Evolutionary conservation across 1,140 invertebrate genomes (phyloP), one percentile per base, ranked within the genome.

Genomic region (Drosophila ambigua): DNA sequence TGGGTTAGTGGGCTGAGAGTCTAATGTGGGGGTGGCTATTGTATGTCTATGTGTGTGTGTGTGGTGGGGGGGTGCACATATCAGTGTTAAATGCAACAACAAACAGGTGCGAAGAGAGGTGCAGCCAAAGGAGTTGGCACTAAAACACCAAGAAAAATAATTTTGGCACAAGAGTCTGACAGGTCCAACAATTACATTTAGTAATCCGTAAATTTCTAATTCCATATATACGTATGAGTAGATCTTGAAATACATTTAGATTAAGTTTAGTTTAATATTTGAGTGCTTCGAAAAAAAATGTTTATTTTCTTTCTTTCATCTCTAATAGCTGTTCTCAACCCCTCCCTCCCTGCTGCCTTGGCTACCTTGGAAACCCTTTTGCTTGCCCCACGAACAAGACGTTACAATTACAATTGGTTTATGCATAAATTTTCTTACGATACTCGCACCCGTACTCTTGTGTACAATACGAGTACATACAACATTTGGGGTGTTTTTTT

Each of bases 81-180:
- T 55, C 54, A 68, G 48, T 54, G 62, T 81, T 81, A 85, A 82
- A 85, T 85, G 82, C 82, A 85, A 87, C 82, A 82, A 87, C 78
- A 58, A 85, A 87, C 74, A 76, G 82, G 74, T 88, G 82, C 82
- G 68, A 64, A 54, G 23, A 54, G 57, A 66, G 50, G 50, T 77
- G 78, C 78, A 77, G 78, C 78, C 78, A 81, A 62, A 54, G 48
- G 59, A 58, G 72, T 83, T 84, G 80, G 80, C 79, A 61, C 62
- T 68, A 43, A 44, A 49, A 44, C 64, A 69, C 66, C 66, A 69
- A 69, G 20, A 20, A 66, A 69, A 49, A 69, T 0, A 28, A 6
- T 28, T 63, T 76, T 76, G 72, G 72, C 72, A 76, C 72, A 49
- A 74, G 58, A 51, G 60, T 74, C 52, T 64, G 67, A 71, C 67